Conservation (phyloP, 2,888 invertebrate species). For the Oscheius sp. region DNA sequence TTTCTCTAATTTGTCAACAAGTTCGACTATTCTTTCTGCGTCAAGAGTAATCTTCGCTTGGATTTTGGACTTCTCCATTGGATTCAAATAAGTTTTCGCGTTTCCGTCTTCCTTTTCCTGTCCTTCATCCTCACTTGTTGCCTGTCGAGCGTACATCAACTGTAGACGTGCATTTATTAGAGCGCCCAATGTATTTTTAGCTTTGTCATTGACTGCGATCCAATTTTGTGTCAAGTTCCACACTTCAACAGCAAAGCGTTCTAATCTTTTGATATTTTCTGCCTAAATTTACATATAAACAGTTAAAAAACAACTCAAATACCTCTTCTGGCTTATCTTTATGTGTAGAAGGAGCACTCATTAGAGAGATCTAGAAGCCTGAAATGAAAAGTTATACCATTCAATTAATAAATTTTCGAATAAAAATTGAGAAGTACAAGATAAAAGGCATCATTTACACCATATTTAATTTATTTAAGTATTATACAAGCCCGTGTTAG, state of each 20-base stretch:
- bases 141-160: conserved; percentile 35
- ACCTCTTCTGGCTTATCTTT: no score
- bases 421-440: no score
- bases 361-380: no score
- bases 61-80: conserved; percentile 22
- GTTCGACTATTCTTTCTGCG: conserved; percentile 33
- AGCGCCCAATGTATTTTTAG: conserved; percentile 32
- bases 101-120: background rate
- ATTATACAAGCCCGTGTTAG: conserved; percentile 17
- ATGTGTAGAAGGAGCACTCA: no score
- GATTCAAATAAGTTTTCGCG: conserved; percentile 11
- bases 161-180: conserved; percentile 45
- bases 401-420: no score
- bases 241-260: conserved; percentile 53
- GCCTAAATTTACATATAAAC: background rate
- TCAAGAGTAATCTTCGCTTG: conserved; percentile 33
- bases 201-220: conserved; percentile 36
- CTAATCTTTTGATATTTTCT: conserved; percentile 38
- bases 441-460: no score
- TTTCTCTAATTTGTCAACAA: conserved; percentile 41
- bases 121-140: background rate
- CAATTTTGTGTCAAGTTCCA: conserved; percentile 59
- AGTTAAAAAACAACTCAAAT: background rate
- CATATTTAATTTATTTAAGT: background rate
- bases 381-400: no score